Conservation (phyloP, 30 jellyfish, hydroid and myxozoan species). For the Aurelia sp. region DNA sequence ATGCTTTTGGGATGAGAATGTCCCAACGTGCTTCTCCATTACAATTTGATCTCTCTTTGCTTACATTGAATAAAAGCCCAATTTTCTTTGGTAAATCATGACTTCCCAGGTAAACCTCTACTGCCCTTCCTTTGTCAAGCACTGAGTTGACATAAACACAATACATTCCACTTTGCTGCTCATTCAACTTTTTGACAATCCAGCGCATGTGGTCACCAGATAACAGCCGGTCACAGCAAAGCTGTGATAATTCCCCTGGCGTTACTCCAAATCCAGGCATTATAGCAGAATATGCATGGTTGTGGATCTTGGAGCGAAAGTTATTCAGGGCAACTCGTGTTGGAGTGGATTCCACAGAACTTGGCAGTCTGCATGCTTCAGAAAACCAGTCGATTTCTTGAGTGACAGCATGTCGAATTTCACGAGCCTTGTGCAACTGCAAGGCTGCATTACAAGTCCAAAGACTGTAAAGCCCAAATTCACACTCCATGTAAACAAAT, state of each 20-base stretch:
- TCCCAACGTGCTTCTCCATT: background rate
- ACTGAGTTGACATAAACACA: background rate
- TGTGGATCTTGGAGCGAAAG: slow-evolving; percentile 1
- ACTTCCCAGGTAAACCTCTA: background rate
- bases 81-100: background rate
- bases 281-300: background rate
- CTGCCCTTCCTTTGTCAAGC: background rate
- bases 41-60: background rate
- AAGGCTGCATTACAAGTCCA: background rate
- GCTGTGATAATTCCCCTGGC: background rate
- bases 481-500: slow-evolving; percentile 1
- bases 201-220: slow-evolving; percentile 7
- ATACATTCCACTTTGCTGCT: background rate
- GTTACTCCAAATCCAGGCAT: background rate
- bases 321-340: background rate
- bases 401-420: background rate
- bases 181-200: background rate
- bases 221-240: background rate
- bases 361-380: background rate
- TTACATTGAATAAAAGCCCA: background rate
- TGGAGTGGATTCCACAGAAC: background rate
- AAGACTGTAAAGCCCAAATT: background rate
- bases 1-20: background rate
- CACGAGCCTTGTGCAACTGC: background rate
- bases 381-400: slow-evolving; percentile 1